phyloP scores from a whole-genome alignment of 2,113 vertebrate genomes.

The Reinhardtius hippoglossoides region DNA sequence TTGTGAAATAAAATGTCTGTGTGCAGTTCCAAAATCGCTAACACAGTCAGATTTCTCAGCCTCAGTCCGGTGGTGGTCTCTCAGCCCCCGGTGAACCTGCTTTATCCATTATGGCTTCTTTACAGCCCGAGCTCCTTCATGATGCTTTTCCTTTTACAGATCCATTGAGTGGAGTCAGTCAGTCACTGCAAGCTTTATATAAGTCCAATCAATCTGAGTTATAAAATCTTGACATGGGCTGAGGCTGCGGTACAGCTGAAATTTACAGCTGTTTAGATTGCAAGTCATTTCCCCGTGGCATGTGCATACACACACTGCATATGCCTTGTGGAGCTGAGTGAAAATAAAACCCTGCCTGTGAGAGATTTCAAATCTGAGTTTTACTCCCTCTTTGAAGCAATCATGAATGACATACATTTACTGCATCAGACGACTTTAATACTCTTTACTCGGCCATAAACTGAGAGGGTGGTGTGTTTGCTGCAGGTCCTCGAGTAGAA shows the following conservation, averaged over 20 bases:
- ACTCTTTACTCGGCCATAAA: constrained; percentile 37
- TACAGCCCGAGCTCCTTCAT: constrained; percentile 43
- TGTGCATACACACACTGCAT: constrained; percentile 36
- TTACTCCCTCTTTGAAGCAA: constrained; percentile 40
- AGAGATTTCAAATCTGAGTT: constrained; percentile 43
- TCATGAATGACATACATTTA: constrained; percentile 47
- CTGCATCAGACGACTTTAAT: constrained; percentile 17
- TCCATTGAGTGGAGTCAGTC: constrained; percentile 71
- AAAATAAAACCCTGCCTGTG: constrained; percentile 35
- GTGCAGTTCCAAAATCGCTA: constrained; percentile 49
- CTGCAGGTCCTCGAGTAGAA: constrained; percentile 29
- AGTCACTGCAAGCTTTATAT: constrained; percentile 69
- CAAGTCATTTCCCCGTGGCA: constrained; percentile 59
- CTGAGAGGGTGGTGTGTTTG: background rate
- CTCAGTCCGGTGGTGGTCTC: constrained; percentile 21
- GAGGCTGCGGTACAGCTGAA: constrained; percentile 43
- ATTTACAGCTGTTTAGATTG: constrained; percentile 75
- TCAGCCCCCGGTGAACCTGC: constrained; percentile 51
- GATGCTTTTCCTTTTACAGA: constrained; percentile 60
- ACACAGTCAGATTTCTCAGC: constrained; percentile 50
- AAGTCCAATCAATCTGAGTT: constrained; percentile 78
- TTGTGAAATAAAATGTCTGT: constrained; percentile 52
- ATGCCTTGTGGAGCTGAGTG: constrained; percentile 28
- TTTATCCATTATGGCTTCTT: constrained; percentile 64
- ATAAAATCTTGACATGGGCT: constrained; percentile 74